These are phyloP conservation scores for Alouatta palliata DNA, from an alignment of 2,113 vertebrate species.

Conservation along the genomic window DNA sequence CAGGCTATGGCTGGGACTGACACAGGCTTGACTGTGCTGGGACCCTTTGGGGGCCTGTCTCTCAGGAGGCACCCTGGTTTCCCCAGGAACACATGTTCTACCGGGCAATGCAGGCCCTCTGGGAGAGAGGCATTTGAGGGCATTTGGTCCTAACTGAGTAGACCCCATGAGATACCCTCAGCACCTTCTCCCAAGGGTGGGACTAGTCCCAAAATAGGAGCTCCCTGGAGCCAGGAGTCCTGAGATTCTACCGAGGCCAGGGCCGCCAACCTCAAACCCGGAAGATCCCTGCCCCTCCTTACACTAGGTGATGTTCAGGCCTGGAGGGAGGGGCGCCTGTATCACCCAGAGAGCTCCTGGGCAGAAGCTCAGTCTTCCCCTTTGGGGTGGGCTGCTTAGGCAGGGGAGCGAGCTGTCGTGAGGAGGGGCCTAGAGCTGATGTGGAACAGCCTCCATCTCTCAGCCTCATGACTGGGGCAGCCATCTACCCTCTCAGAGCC, in stretches of 20 bases:
- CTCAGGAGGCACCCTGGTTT: neutral
- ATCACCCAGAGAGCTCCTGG: neutral
- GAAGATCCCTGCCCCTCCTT: neutral
- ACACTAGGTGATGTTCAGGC: neutral
- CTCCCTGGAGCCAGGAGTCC: neutral
- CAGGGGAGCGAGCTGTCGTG: neutral
- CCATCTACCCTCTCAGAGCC: neutral
- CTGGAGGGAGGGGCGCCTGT: fast-evolving
- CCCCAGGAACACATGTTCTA: neutral
- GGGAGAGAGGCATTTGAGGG: neutral
- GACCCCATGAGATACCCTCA: neutral
- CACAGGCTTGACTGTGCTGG: neutral
- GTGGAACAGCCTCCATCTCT: neutral
- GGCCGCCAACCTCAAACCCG: neutral
- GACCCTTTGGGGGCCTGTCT: neutral
- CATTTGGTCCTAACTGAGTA: neutral
- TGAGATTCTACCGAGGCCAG: neutral
- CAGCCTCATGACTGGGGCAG: fast-evolving
- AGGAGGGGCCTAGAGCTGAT: neutral
- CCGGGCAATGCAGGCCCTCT: neutral
- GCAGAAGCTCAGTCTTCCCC: too few relatives aligned
- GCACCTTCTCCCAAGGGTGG: neutral
- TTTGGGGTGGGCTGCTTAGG: neutral
- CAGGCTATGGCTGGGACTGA: neutral
- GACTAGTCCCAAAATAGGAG: neutral